Evolutionary conservation across 2,113 vertebrate genomes (phyloP).

Genomic region (Gasterosteus aculeatus): DNA sequence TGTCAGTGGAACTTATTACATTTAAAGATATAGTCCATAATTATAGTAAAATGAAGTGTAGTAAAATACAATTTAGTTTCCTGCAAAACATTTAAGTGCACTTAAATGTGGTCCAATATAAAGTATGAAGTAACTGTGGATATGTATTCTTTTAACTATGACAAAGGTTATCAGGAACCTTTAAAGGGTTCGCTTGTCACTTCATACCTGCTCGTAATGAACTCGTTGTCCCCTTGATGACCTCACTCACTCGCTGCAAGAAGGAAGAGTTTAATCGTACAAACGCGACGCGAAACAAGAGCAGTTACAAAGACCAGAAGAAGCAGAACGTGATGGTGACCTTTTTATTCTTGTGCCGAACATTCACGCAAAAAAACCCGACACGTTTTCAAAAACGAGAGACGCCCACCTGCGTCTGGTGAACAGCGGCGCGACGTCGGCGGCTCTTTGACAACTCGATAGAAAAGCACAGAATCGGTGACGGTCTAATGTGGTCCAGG

Average conservation of each 20-base stretch:
- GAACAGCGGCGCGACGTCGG: conserved; percentile 28
- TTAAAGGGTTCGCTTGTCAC: not conserved
- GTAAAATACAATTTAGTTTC: not conserved
- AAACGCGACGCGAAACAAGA: not conserved
- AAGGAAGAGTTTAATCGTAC: not conserved
- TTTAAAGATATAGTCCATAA: not conserved
- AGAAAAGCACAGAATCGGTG: conserved; percentile 33
- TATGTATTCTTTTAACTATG: not conserved
- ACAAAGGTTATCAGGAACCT: not conserved
- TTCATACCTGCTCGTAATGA: not conserved
- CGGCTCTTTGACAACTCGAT: conserved; percentile 25
- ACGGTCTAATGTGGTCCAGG: conserved; percentile 33
- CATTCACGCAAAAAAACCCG: conserved; percentile 68
- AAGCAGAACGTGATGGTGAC: conserved; percentile 64
- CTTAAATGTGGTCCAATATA: not conserved
- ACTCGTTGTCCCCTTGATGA: not conserved
- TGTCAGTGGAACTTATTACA: not conserved
- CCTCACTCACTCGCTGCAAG: not conserved
- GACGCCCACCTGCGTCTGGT: conserved; percentile 42
- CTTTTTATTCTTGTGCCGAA: conserved; percentile 79
- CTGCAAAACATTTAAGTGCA: not conserved
- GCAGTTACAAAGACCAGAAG: conserved; percentile 34
- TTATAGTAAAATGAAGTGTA: not conserved
- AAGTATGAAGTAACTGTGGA: not conserved
- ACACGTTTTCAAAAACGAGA: conserved; percentile 69